Base-by-base conservation (phyloP, 2,113 vertebrate genomes). In the Pollachius pollachius region DNA sequence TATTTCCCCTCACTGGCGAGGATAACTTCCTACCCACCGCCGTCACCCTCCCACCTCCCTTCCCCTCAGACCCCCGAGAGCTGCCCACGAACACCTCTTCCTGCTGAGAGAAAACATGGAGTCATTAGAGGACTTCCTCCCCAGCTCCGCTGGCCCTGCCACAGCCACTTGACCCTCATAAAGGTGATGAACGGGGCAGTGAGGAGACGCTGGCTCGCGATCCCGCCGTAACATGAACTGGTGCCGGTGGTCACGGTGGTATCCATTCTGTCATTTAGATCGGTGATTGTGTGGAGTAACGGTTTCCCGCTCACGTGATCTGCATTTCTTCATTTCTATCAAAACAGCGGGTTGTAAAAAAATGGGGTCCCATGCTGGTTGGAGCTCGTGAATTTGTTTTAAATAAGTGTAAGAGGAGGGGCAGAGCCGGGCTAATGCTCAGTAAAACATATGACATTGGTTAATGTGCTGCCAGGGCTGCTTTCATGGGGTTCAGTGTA, bases 401-500 rank as follows among this genome's bases (percentile, higher is more conserved):
- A 72, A 87, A 78, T 73, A 80, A 62, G 41, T 79, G 78, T 79
- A 52, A 67, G 30, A 34, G 30, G 30, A 4, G 64, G 64, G 69
- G 72, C 81, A 80, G 67, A 71, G 4, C 19, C 6, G 15, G 70
- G 70, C 69, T 68, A 69, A 77, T 52, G 73, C 70, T 71, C 23
- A 37, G 76, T 74, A 79, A 54, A 89, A 85, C 85, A 87, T 70
- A 67, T 80, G 86, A 77, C 78, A 78, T 81, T 72, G 82, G 80
- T 87, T 85, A 85, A 82, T 80, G 82, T 75, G 52, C 71, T 81
- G 77, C 65, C 64, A 75, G 77, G 30, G 52, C 57, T 58, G 65
- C 69, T 83, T 89, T 88, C 78, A 87, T 77, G 80, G 76, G 76
- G 80, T 83, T 85, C 71, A 77, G 68, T 72, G 88, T 87, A 89